phyloP scores from a whole-genome alignment of 2,888 invertebrate species.

The Leptopilina myrica region DNA sequence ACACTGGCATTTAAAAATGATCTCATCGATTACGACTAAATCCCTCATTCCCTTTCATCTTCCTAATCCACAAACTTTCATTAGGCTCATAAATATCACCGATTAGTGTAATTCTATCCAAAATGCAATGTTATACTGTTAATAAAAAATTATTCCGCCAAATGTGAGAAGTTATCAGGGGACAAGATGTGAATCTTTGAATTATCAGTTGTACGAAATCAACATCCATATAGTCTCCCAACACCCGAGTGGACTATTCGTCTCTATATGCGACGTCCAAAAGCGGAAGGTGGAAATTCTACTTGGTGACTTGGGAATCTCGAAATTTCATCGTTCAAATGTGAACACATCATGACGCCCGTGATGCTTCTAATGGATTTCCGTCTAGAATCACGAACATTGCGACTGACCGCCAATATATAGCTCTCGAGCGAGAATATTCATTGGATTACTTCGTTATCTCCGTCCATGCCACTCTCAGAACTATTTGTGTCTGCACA shows the following conservation, averaged over 20 bases:
- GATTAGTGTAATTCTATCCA: no score
- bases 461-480: conserved; percentile 4
- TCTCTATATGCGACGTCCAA: conserved; percentile 42
- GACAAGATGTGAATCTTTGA: conserved; percentile 51
- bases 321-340: conserved; percentile 55
- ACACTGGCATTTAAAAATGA: conserved; percentile 45
- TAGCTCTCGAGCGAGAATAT: background rate
- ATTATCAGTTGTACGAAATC: conserved; percentile 52
- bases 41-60: background rate
- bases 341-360: conserved; percentile 52
- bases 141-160: no score
- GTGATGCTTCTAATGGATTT: conserved; percentile 52
- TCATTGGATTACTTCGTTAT: conserved; percentile 28
- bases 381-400: conserved; percentile 32
- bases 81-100: no score
- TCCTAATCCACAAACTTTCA: background rate
- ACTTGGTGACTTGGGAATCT: conserved; percentile 48
- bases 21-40: conserved; percentile 12
- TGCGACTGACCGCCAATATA: conserved; percentile 5
- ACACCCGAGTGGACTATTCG: conserved; percentile 15
- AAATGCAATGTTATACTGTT: no score
- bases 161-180: conserved; percentile 51
- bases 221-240: background rate
- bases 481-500: conserved; percentile 21
- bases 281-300: conserved; percentile 48